Evolutionary conservation across 2,113 vertebrate species (phyloP), one percentile per base, ranked within the genome.

Genomic region (Hippocampus barbouri): DNA sequence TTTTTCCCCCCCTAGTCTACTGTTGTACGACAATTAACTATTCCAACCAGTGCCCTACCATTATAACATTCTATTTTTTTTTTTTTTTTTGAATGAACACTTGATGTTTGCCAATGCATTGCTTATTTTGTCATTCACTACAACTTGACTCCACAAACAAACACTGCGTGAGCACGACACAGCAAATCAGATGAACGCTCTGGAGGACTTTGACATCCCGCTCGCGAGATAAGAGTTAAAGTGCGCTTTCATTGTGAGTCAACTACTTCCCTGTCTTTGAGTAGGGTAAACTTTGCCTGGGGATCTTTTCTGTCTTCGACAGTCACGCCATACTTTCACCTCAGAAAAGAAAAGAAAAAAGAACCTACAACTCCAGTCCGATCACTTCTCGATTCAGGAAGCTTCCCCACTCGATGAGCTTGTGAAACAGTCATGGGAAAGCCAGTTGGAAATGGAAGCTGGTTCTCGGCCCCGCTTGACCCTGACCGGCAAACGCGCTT

Each of bases 341-440:
- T 30, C 10, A 56, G 1, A 56, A 6, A 16, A 30, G 5, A 34
- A 34, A 34, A 34, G 5, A 60, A 30, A 60, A 30, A 60, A 60
- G 5, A 27, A 60, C 59, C 59, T 60, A 30, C 59, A 60, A 60
- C 59, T 60, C 59, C 59, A 60, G 59, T 60, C 15, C 8, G 59
- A 16, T 15, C 59, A 60, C 59, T 60, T 60, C 27, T 60, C 25
- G 34, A 18, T 34, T 60, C 14, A 34, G 2, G 15, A 60, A 16
- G 34, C 25, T 5, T 27, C 27, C 12, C 14, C 59, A 34, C 59
- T 16, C 8, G 59, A 34, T 16, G 5, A 60, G 59, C 59, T 60
- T 60, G 59, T 60, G 18, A 8, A 60, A 16, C 59, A 34, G 25
- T 34, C 1, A 1, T 18, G 25, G 9, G 4, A 25, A 25, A 59